These are phyloP conservation scores for Turdus rufiventris DNA, from an alignment of 2,113 vertebrate genomes.

Conservation along the genomic window DNA sequence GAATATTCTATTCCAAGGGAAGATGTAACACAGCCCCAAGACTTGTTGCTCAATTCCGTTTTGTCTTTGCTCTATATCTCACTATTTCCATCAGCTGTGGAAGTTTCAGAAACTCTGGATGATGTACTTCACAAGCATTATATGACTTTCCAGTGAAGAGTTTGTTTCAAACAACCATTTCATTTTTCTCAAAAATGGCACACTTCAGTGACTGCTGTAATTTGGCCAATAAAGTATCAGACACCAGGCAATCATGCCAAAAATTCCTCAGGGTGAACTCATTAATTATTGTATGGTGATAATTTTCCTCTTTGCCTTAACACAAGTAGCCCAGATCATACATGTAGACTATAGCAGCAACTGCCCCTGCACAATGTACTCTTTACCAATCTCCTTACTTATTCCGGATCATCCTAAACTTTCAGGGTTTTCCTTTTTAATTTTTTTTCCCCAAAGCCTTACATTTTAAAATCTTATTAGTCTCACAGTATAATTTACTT, in stretches of 20 bases:
- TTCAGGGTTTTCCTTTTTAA: not conserved
- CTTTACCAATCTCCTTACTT: not conserved
- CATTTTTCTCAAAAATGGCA: not conserved
- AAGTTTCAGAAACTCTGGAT: not conserved
- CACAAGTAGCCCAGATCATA: not conserved
- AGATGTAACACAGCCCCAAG: not conserved
- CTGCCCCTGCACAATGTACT: not conserved
- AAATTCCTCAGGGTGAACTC: not conserved
- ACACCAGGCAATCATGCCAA: not conserved
- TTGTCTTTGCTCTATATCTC: not conserved
- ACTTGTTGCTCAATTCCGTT: not conserved
- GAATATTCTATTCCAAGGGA: not conserved
- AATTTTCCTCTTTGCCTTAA: not conserved
- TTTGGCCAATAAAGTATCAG: not conserved
- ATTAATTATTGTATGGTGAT: not conserved
- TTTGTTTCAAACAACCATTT: not conserved
- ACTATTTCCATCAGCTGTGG: not conserved
- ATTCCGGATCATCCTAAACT: not conserved
- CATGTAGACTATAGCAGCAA: not conserved
- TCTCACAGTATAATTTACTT: not conserved
- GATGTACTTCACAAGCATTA: not conserved
- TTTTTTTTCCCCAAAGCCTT: not conserved
- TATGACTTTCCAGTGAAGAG: not conserved
- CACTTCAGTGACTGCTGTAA: not conserved
- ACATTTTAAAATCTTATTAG: not conserved